Evolutionary conservation across 1,140 invertebrate species (phyloP).

Genomic region (Phthorimaea operculella): DNA sequence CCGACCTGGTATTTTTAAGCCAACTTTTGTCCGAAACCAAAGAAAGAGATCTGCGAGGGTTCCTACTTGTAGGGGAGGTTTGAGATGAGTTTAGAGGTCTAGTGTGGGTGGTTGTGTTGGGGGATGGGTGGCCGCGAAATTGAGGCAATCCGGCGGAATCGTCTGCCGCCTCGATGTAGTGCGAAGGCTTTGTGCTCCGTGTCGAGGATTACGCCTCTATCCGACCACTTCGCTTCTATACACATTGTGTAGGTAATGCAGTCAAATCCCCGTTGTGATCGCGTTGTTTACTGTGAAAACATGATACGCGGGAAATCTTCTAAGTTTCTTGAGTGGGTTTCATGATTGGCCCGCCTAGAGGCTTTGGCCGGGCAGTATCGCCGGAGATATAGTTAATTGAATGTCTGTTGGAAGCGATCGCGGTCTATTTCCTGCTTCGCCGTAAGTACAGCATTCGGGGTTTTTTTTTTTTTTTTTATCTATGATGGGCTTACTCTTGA

Average conservation of each 20-base stretch:
- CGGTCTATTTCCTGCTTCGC: neutral
- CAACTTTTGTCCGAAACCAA: neutral
- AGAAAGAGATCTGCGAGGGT: neutral
- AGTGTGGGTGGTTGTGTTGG: neutral
- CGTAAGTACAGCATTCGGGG: neutral
- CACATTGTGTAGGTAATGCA: neutral
- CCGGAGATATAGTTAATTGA: constrained; percentile 1
- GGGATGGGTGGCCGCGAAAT: neutral
- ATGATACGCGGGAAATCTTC: too few species aligned
- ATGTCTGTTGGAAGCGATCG: neutral
- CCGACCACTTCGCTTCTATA: neutral
- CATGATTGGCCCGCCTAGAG: neutral
- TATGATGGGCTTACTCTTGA: too few species aligned
- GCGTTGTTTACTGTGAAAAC: neutral
- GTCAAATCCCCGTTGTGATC: neutral
- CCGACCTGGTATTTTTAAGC: neutral
- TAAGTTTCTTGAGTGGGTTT: too few species aligned
- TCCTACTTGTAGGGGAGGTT: neutral
- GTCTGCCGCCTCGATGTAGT: neutral
- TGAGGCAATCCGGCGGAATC: neutral
- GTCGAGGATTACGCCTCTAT: neutral
- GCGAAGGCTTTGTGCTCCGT: neutral
- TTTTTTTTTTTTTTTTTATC: too few species aligned
- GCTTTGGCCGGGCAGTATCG: neutral
- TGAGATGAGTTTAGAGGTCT: neutral